phyloP scores from a whole-genome alignment of 35 echinoderm and acorn worm species.

The Heliocidaris erythrogramma region DNA sequence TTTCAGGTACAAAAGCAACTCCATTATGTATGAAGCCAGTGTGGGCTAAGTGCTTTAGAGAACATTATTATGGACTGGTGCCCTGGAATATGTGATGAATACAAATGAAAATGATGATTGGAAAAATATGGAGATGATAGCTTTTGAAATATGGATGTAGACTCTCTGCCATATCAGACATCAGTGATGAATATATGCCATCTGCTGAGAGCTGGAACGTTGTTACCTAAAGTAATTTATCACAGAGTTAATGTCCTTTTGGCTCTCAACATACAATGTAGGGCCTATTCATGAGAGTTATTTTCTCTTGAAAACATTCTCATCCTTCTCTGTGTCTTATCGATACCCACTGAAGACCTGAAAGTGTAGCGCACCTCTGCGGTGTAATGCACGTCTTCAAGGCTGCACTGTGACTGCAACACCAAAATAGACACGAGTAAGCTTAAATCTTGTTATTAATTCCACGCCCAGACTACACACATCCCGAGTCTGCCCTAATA shows the following conservation, averaged over 20 bases:
- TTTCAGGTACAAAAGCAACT: too few species aligned
- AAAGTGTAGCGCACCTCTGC: neutral
- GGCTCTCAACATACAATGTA: too few species aligned
- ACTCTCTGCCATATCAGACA: too few species aligned
- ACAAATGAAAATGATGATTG: too few species aligned
- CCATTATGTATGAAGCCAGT: too few species aligned
- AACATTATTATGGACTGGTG: too few species aligned
- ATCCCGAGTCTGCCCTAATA: neutral
- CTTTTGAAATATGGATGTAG: too few species aligned
- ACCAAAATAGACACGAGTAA: neutral
- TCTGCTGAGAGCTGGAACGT: neutral
- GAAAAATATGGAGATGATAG: too few species aligned
- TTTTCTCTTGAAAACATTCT: neutral
- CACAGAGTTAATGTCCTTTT: too few species aligned
- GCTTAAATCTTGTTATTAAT: conserved; percentile 13
- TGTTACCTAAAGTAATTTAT: neutral
- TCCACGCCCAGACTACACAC: neutral
- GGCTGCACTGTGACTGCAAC: neutral
- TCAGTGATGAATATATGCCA: neutral
- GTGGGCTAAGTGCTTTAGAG: too few species aligned
- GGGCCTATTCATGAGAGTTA: neutral
- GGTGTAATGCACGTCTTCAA: neutral
- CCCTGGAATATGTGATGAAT: too few species aligned
- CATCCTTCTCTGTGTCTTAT: neutral
- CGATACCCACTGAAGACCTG: neutral